Evolutionary conservation across 2,888 invertebrate species (phyloP), one percentile per base, ranked within the genome.

Genomic region (Pyrocoelia pectoralis): DNA sequence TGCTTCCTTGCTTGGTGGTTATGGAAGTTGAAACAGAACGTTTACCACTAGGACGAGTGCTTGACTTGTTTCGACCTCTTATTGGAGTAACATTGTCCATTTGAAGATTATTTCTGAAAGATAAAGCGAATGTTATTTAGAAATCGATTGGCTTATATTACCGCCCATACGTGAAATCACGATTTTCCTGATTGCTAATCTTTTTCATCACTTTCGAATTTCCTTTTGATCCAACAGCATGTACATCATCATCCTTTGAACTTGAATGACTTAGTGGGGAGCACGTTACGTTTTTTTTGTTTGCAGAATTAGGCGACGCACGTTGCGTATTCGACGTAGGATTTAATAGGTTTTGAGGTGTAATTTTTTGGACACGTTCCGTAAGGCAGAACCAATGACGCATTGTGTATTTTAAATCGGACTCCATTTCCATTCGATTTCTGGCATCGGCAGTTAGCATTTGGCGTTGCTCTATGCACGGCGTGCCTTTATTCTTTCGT

Each of bases 1-100:
- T 71, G 17, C 67, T 65, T 50, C 70, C 52, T n/a, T n/a, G n/a
- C 49, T 71, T 73, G 5, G 29, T 19, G 15, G 55, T 5, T 13
- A 17, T 53, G 12, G 40, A n/a, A 24, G n/a, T 13, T 8, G 41
- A n/a, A 12, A 24, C 29, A 29, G 29, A 28, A 19, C 24, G 50
- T 50, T 50, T 50, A 5, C 12, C 24, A 1, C 2, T 4, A 14
- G 28, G 2, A 9, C 12, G 10, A 15, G 15, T 38, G 10, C 9
- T 15, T 4, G 38, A 52, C 28, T 52, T 52, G 10, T 52, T 52
- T 8, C 17, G 29, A 2, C 4, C 9, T 17, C n/a, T 52, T 14
- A 17, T 17, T 2, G 33, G 9, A 15, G 15, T 2, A 1, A 18
- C 8, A 13, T 5, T 51, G 1, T 51, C 28, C 9, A 6, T 10